Evolutionary conservation across 2,113 vertebrate genomes (phyloP).

Genomic region (Bambusicola thoracicus): DNA sequence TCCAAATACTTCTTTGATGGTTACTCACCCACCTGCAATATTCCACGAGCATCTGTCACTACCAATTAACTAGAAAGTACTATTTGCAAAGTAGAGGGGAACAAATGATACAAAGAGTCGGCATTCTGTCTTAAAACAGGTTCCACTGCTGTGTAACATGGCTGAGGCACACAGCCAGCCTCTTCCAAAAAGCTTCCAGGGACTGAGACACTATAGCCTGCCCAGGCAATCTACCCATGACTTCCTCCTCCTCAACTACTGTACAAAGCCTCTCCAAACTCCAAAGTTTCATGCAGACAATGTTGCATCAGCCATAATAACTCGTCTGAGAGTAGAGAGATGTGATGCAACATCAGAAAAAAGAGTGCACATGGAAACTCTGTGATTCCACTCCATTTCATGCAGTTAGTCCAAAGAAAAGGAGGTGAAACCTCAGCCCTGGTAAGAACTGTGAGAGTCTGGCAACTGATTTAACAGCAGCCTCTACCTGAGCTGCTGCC

Average conservation of each 20-base stretch:
- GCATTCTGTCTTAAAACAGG: neutral
- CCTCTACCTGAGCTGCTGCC: neutral
- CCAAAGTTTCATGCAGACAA: neutral
- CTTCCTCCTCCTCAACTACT: neutral
- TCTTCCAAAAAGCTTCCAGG: neutral
- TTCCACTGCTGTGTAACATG: neutral
- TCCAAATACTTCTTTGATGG: neutral
- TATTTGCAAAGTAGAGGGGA: conserved; percentile 4
- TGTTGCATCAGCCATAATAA: neutral
- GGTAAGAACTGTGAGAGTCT: neutral
- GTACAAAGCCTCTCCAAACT: neutral
- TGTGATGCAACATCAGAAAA: neutral
- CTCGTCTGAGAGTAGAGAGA: neutral
- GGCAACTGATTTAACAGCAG: neutral
- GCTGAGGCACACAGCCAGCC: neutral
- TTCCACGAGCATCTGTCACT: neutral
- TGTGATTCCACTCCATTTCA: neutral
- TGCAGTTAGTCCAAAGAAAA: neutral
- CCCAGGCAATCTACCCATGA: neutral
- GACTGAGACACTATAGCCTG: neutral
- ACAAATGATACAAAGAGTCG: neutral
- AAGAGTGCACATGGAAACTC: neutral
- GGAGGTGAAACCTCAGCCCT: neutral
- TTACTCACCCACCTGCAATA: neutral
- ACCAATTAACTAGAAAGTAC: neutral